A percentile compares a stretch with the other conserved stretches of the same genome.
Conservation (phyloP, 92 coral and sea anemone genomes). For the Meandrina meandrites region DNA sequence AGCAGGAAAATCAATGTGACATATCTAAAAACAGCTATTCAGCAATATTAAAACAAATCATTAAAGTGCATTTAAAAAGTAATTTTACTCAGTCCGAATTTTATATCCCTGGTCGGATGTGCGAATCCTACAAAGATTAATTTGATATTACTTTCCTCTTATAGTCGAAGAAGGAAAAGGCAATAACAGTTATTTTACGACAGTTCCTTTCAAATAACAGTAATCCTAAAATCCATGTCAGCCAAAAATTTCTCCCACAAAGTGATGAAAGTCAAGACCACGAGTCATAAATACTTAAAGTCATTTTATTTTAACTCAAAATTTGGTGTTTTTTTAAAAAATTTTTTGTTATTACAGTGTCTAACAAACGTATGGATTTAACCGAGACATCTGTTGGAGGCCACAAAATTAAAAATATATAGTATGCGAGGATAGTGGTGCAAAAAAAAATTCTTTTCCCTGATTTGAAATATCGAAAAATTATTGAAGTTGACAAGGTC, state of each 20-base stretch:
- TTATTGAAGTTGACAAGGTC: background rate
- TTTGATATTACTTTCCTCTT: background rate
- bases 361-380: background rate
- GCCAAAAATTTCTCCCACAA: background rate
- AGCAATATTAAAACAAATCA: background rate
- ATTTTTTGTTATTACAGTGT: background rate
- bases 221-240: background rate
- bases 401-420: background rate
- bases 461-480: background rate
- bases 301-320: background rate
- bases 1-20: background rate
- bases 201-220: background rate
- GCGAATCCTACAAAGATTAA: background rate
- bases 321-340: background rate
- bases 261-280: background rate
- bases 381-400: background rate
- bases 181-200: background rate
- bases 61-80: background rate
- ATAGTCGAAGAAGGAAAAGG: background rate
- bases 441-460: background rate
- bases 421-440: background rate
- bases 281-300: background rate
- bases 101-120: background rate
- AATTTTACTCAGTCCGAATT: background rate
- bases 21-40: background rate